Evolutionary conservation across 2,113 vertebrate species (phyloP).

Genomic region (Oxyura jamaicensis): DNA sequence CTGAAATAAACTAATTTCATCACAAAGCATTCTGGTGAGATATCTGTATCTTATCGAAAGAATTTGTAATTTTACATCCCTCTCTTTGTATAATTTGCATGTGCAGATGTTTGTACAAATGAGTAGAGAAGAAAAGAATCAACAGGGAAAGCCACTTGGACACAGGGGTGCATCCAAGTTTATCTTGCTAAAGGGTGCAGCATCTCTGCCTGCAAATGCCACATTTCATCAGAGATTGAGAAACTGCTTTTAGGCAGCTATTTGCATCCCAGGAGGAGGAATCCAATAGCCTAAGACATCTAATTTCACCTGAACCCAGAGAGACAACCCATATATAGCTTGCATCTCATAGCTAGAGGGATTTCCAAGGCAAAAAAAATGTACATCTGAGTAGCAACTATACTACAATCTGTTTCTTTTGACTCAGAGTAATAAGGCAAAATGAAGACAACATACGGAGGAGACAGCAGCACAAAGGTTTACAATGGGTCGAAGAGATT

Average conservation of each 20-base stretch:
- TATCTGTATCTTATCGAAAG: background rate
- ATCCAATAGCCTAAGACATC: background rate
- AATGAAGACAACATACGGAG: background rate
- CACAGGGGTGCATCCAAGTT: background rate
- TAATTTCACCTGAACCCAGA: background rate
- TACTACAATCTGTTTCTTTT: background rate
- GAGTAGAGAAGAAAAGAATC: background rate
- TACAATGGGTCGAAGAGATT: background rate
- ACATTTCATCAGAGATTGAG: background rate
- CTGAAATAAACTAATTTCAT: background rate
- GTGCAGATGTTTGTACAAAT: background rate
- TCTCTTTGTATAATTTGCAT: background rate
- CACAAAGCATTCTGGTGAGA: background rate
- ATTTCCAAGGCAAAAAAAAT: background rate
- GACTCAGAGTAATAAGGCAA: background rate
- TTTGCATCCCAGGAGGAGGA: background rate
- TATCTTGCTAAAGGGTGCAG: background rate
- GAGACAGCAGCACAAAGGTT: background rate
- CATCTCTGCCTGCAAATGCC: background rate
- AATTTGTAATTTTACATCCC: background rate
- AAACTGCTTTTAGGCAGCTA: background rate
- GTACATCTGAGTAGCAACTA: background rate
- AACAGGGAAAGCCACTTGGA: background rate
- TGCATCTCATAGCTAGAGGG: background rate
- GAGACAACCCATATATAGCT: background rate